Evolutionary conservation across 2,113 vertebrate genomes (phyloP).

Genomic region (Mustelus asterias): DNA sequence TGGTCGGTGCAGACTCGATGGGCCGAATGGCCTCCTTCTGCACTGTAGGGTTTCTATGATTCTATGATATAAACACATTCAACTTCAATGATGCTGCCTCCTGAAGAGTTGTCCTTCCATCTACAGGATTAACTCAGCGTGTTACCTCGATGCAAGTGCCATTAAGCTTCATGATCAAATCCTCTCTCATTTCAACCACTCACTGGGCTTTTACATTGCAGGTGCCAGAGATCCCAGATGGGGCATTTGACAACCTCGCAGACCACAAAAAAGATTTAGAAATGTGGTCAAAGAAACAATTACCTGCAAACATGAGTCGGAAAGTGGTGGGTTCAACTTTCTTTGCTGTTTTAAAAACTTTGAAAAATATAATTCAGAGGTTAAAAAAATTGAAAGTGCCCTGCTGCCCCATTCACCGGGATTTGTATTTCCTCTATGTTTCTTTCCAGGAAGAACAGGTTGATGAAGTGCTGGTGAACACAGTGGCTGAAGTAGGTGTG

Average conservation of each 20-base stretch:
- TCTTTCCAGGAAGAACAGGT: constrained; percentile 51
- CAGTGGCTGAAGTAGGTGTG: constrained; percentile 69
- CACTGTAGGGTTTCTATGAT: no score
- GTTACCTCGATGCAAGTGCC: neutral
- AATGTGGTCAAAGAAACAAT: constrained; percentile 44
- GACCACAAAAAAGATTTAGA: constrained; percentile 60
- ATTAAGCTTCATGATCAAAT: neutral
- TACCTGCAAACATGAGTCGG: constrained; percentile 65
- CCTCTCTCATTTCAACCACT: neutral
- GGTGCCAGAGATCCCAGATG: constrained; percentile 46
- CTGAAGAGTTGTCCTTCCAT: neutral
- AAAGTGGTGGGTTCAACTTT: constrained; percentile 62
- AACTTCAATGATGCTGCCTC: neutral
- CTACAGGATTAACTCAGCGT: neutral
- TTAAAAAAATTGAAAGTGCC: neutral
- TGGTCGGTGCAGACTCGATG: no score
- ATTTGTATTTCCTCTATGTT: constrained; percentile 34
- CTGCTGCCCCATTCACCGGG: no score
- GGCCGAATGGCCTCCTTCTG: no score
- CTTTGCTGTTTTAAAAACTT: neutral
- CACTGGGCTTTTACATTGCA: neutral
- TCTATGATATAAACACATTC: no score
- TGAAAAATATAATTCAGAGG: neutral
- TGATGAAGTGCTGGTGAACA: constrained; percentile 70
- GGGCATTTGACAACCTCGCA: constrained; percentile 48